These are phyloP conservation scores for Recurvirostra avosetta DNA, from an alignment of 2,113 vertebrate species.

Conservation along the genomic window DNA sequence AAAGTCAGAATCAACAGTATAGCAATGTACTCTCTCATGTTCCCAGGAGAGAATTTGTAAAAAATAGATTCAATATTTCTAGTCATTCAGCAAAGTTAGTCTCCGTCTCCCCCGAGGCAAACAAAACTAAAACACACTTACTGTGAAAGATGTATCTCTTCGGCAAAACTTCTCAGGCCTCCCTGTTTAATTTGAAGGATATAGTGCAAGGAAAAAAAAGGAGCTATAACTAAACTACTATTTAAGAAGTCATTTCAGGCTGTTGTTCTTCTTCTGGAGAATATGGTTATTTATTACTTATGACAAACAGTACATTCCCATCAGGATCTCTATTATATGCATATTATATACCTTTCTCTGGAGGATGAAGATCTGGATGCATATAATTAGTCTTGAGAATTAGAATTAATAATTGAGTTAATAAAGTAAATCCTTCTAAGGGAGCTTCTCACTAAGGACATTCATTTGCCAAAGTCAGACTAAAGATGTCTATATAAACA, in stretches of 20 bases:
- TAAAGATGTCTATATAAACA: not conserved
- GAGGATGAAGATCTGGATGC: not conserved
- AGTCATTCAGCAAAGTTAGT: not conserved
- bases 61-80: not conserved
- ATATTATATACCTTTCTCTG: not conserved
- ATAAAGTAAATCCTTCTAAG: not conserved
- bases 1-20: not conserved
- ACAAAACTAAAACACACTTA: not conserved
- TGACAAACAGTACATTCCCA: not conserved
- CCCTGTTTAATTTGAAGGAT: not conserved
- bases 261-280: not conserved
- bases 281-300: slow-evolving; percentile 3
- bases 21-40: not conserved
- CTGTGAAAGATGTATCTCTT: not conserved
- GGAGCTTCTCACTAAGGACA: not conserved
- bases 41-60: not conserved
- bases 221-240: not conserved
- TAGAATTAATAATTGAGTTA: not conserved
- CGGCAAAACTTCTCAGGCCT: not conserved
- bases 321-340: not conserved
- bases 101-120: not conserved
- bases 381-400: not conserved
- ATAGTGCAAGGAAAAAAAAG: not conserved
- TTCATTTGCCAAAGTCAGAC: not conserved
- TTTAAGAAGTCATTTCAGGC: not conserved